Percentiles rank a stretch among this genome's conserved stretches.
phyloP scores from a whole-genome alignment of 2,113 vertebrate genomes.

The Tyto alba region DNA sequence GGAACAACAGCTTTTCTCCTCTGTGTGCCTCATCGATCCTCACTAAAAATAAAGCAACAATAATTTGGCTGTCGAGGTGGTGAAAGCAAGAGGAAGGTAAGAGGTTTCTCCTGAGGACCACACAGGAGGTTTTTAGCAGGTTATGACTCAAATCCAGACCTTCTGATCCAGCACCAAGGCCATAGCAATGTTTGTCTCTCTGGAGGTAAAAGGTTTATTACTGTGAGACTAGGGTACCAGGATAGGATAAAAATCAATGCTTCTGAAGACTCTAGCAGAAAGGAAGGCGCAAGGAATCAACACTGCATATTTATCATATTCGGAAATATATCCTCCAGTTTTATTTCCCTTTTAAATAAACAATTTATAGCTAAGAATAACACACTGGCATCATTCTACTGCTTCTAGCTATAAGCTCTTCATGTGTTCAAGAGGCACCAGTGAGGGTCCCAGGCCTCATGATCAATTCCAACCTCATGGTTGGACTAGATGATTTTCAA shows the following conservation, averaged over 20 bases:
- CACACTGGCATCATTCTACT: not conserved
- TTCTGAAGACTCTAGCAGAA: not conserved
- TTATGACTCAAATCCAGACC: not conserved
- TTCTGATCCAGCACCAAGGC: not conserved
- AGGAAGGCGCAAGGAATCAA: not conserved
- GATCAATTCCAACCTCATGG: not conserved
- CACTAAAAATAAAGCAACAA: not conserved
- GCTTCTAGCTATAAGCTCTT: not conserved
- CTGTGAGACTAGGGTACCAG: not conserved
- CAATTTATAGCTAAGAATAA: not conserved
- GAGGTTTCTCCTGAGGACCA: not conserved
- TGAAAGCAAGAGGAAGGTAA: not conserved
- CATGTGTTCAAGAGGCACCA: not conserved
- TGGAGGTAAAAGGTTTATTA: not conserved
- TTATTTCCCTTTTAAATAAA: not conserved
- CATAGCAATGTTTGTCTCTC: not conserved
- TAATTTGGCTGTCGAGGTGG: not conserved
- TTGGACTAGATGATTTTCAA: not conserved
- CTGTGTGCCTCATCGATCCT: not conserved
- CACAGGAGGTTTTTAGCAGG: not conserved
- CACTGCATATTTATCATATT: accelerated
- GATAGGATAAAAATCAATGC: not conserved
- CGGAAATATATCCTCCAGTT: not conserved
- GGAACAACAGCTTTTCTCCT: not conserved
- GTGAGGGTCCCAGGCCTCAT: accelerated